Base-by-base conservation (phyloP, 2,888 invertebrate genomes). In the Pammene aurita region DNA sequence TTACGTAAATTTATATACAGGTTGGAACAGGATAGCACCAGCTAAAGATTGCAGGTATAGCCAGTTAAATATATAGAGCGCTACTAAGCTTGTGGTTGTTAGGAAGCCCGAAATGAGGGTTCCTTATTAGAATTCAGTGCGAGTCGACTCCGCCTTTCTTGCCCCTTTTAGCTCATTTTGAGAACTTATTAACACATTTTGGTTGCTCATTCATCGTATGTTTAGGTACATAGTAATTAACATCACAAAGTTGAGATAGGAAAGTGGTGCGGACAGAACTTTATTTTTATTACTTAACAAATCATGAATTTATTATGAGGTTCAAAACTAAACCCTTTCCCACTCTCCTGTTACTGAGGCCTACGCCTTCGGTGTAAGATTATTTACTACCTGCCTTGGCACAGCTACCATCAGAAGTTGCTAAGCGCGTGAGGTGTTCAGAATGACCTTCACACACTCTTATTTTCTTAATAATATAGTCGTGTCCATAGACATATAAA, bases 101-200 rank as follows among this genome's bases (percentile, higher is more conserved):
- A 41, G 57, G 46, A 57, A 52, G 13, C 44, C 74, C 69, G 34
- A 58, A 70, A 64, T 57, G 60, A 60, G 67, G 60, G 67, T 63
- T 48, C 66, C 79, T 81, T 72, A 76, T 80, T 80, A 75, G 72
- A 73, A 80, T 80, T 79, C 80, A 73, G 73, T 56, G 67, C 71
- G 75, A 72, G 67, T 56, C 70, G 48, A 41, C 71, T 65, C 57
- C 35, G 68, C 61, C 50, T 62, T 38, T 55, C 58, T 69, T 55
- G 63, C 46, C 57, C 63, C 52, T 46, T 18, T 63, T 52, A 54
- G 61, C 61, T 67, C 58, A 69, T 60, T 69, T 69, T 54, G 54
- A 16, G 41, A 69, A 69, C 60, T 64, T 67, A 63, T 63, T 62
- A 67, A 58, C 44, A 64, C 58, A 58, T 57, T 68, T 61, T 61